phyloP scores from a whole-genome alignment of 2,797 vertebrate genomes.

The Fratercula arctica region DNA sequence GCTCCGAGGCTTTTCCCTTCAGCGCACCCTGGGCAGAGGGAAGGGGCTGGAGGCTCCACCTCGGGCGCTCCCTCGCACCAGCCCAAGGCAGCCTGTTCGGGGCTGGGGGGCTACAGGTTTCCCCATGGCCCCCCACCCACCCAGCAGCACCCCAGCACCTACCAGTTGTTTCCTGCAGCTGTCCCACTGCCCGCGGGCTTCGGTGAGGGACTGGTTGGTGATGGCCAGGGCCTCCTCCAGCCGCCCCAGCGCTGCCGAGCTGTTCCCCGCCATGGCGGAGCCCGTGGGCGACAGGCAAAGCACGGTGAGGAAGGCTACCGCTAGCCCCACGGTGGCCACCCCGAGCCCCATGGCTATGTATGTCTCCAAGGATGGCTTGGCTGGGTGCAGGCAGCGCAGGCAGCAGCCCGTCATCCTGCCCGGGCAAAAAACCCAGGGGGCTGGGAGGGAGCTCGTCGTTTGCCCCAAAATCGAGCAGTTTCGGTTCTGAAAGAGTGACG shows the following conservation, averaged over 20 bases:
- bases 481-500: rapidly evolving
- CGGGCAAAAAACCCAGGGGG: rapidly evolving
- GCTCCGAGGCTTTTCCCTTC: background rate
- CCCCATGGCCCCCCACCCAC: rapidly evolving
- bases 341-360: rapidly evolving
- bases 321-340: rapidly evolving
- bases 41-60: background rate
- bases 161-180: background rate
- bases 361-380: rapidly evolving
- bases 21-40: background rate
- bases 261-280: rapidly evolving
- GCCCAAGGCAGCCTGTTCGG: rapidly evolving
- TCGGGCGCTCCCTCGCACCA: rapidly evolving
- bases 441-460: rapidly evolving
- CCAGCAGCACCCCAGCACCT: background rate
- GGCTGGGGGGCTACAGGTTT: background rate
- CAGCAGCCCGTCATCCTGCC: background rate
- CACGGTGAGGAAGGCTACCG: rapidly evolving
- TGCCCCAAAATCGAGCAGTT: rapidly evolving
- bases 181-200: background rate
- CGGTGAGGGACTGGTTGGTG: background rate
- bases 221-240: background rate
- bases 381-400: rapidly evolving
- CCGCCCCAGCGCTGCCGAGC: rapidly evolving
- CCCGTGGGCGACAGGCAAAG: rapidly evolving